Percentiles rank a stretch among this genome's conserved stretches.
Evolutionary conservation across 2,113 vertebrate species (phyloP).

Genomic region (Pseudorasbora parva): DNA sequence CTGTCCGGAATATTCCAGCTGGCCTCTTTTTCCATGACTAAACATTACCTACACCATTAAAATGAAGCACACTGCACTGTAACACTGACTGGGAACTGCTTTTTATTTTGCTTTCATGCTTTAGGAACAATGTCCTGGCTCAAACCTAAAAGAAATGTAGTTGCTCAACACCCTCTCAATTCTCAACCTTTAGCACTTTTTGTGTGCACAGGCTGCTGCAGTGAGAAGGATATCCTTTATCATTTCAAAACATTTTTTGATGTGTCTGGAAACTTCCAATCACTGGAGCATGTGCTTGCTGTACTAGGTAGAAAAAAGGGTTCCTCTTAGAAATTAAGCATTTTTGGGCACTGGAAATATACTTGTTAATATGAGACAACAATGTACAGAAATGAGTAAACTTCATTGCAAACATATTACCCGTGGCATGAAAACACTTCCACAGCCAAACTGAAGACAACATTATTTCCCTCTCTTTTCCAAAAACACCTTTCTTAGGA

Average conservation of each 20-base stretch:
- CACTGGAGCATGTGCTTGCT: neutral
- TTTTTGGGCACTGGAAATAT: neutral
- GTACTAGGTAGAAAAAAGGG: neutral
- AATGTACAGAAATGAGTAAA: neutral
- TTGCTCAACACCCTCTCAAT: neutral
- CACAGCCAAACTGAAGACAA: neutral
- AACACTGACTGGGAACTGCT: neutral
- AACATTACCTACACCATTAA: conserved; percentile 12
- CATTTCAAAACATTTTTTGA: conserved; percentile 43
- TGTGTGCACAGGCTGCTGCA: conserved; percentile 5
- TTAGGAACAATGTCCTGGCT: conserved; percentile 25
- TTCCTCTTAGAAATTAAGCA: neutral
- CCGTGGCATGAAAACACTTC: neutral
- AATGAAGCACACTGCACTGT: neutral
- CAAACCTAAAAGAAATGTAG: conserved; percentile 23
- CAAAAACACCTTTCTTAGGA: neutral
- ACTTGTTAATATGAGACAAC: neutral
- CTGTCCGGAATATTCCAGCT: conserved; percentile 51
- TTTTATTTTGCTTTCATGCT: conserved; percentile 2
- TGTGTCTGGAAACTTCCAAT: conserved; percentile 11
- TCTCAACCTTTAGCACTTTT: conserved; percentile 38
- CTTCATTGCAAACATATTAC: neutral
- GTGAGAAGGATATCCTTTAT: conserved; percentile 43
- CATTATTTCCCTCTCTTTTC: neutral
- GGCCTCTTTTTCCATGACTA: conserved; percentile 45